These are phyloP conservation scores for Pogonocichla stellata DNA, from an alignment of 2,113 vertebrate species.

Conservation along the genomic window DNA sequence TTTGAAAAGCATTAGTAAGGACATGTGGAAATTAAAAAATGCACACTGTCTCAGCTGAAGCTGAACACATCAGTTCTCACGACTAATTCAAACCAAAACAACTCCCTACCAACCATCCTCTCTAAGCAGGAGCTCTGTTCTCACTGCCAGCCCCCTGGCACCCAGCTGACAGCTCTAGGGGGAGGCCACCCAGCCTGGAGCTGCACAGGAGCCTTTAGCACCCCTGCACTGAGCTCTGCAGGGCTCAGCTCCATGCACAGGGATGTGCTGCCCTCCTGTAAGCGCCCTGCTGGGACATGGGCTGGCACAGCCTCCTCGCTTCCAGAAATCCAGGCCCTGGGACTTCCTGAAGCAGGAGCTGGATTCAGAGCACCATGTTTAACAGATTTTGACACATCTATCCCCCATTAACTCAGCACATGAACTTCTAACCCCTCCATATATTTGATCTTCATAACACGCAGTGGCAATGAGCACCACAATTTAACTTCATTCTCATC, in stretches of 20 bases:
- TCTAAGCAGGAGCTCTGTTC: rapidly evolving
- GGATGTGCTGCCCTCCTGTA: rapidly evolving
- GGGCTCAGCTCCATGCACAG: neutral
- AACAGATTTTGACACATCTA: neutral
- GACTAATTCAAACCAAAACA: neutral
- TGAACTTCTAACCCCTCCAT: neutral
- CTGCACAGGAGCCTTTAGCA: neutral
- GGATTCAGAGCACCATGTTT: neutral
- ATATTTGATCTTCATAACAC: neutral
- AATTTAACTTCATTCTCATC: neutral
- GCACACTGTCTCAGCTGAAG: neutral
- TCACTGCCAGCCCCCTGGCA: neutral
- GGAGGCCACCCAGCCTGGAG: neutral
- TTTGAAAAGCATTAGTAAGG: neutral
- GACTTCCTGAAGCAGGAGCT: neutral
- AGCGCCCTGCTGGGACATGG: neutral
- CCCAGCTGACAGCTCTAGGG: neutral
- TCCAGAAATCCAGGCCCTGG: neutral
- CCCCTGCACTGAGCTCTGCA: neutral
- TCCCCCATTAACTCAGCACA: neutral
- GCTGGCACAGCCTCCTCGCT: rapidly evolving
- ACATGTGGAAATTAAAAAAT: neutral
- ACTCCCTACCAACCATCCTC: neutral
- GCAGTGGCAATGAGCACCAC: neutral
- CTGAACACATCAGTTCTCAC: neutral